Conservation (phyloP, 2,797 vertebrate species). For the Halcyon leucocephala region DNA sequence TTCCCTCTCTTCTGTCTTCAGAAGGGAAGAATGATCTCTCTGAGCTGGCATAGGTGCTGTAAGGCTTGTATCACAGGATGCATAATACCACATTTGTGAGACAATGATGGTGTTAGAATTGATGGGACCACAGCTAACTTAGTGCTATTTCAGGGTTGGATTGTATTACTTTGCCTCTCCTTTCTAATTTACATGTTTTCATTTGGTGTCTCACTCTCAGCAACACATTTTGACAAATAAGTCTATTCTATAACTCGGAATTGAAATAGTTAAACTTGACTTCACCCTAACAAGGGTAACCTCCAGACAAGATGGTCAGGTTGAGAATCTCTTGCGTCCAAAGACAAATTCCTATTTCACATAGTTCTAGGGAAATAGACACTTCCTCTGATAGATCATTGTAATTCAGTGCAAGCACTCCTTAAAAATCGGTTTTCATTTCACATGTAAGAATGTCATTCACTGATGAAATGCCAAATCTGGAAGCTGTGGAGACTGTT, state of each 20-base stretch:
- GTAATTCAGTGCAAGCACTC: constrained; percentile 10
- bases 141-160: not conserved
- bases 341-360: constrained; percentile 14
- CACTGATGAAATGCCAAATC: constrained; percentile 20
- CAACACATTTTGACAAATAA: not conserved
- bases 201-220: not conserved
- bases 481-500: not conserved
- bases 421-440: constrained; percentile 16
- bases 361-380: not conserved
- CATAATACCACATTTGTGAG: too few species aligned
- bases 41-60: not conserved
- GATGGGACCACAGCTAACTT: not conserved
- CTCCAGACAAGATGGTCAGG: not conserved
- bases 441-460: not conserved
- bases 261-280: not conserved
- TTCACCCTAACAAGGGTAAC: not conserved
- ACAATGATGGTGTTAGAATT: not conserved
- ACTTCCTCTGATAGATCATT: constrained; percentile 19
- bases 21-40: not conserved
- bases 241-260: not conserved
- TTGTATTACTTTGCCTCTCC: not conserved
- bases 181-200: not conserved
- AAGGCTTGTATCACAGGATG: not conserved
- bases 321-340: not conserved
- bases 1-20: not conserved